Evolutionary conservation across 2,888 invertebrate species (phyloP).

Genomic region (Heliconius charithonia): DNA sequence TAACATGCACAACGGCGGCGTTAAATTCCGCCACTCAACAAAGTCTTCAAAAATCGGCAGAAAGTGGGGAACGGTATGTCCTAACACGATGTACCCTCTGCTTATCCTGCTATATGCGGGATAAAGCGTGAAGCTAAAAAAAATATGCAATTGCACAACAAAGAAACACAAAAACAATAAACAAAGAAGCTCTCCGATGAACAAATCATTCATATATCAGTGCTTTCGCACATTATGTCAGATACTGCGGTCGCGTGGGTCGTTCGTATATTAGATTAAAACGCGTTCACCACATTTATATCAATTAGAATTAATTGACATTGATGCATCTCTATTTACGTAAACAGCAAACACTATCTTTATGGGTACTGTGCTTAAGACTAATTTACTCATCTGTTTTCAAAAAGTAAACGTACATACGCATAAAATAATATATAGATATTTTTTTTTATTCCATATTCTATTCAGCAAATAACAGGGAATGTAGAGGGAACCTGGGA

Average conservation of each 20-base stretch:
- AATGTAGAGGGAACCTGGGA: too few relatives aligned
- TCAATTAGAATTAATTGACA: conserved; percentile 44
- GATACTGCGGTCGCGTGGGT: conserved; percentile 26
- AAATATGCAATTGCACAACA: background rate
- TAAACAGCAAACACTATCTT: conserved; percentile 27
- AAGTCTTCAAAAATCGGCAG: background rate
- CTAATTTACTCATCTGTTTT: background rate
- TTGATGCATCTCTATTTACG: conserved; percentile 36
- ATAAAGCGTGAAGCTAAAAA: too few relatives aligned
- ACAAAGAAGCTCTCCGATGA: conserved; percentile 15
- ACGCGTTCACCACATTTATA: conserved; percentile 38
- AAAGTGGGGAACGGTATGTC: background rate
- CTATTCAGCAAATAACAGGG: too few relatives aligned
- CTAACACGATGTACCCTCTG: background rate
- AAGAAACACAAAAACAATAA: background rate
- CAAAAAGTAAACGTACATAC: background rate
- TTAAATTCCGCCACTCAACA: background rate
- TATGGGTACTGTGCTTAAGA: background rate
- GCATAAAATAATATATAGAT: background rate
- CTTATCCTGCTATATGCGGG: background rate
- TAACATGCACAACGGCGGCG: too few relatives aligned
- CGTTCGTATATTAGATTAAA: conserved; percentile 40
- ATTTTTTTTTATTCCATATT: too few relatives aligned
- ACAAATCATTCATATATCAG: conserved; percentile 27
- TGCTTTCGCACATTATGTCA: conserved; percentile 38